These are phyloP conservation scores for Xenopus laevis DNA, from an alignment of 2,113 vertebrate species.

Conservation along the genomic window DNA sequence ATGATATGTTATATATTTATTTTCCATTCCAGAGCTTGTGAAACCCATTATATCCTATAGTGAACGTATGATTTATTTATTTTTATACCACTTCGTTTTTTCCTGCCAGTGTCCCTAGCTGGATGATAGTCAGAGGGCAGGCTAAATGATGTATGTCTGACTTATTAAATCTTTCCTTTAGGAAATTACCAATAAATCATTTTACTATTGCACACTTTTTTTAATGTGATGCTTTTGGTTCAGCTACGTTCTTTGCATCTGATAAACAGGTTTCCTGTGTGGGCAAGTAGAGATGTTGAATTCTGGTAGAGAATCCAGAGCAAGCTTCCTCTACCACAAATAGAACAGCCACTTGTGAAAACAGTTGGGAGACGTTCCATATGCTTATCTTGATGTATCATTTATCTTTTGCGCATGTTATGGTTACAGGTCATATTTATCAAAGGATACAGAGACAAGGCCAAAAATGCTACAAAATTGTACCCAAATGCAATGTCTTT, in stretches of 20 bases:
- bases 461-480: too few relatives aligned
- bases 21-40: too few relatives aligned
- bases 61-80: too few relatives aligned
- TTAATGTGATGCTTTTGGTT: background rate
- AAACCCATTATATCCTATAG: too few relatives aligned
- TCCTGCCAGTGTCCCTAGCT: too few relatives aligned
- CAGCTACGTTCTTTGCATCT: background rate
- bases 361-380: background rate
- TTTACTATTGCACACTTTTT: background rate
- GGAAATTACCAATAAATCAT: conserved; percentile 1
- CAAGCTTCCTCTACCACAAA: background rate
- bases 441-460: too few relatives aligned
- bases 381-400: background rate
- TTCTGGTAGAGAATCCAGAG: background rate
- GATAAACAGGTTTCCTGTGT: conserved; percentile 5
- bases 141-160: background rate
- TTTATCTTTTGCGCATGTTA: background rate
- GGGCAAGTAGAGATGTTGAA: background rate
- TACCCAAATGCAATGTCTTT: too few relatives aligned
- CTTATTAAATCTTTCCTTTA: background rate
- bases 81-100: too few relatives aligned
- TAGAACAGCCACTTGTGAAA: background rate
- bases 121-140: background rate
- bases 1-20: too few relatives aligned
- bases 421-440: too few relatives aligned